Percentiles rank a stretch among this genome's conserved stretches.
Evolutionary conservation across 2,888 invertebrate species (phyloP).

Genomic region (Panzeria rudis): DNA sequence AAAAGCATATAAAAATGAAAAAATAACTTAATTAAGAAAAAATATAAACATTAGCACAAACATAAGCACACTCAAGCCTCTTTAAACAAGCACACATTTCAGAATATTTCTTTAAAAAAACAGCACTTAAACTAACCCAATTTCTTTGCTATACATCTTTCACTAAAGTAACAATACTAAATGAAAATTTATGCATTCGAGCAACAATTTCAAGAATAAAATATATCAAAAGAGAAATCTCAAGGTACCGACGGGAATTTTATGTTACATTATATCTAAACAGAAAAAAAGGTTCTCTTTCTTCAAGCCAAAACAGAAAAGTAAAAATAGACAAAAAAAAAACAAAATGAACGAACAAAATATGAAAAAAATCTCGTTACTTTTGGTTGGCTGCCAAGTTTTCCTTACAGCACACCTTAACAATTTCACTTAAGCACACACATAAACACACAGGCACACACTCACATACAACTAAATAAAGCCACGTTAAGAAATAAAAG

Average conservation of each 20-base stretch:
- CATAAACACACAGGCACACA: slow-evolving; percentile 51
- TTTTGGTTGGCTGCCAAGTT: slow-evolving; percentile 83
- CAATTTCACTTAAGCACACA: slow-evolving; percentile 67
- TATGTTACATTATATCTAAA: slow-evolving; percentile 66
- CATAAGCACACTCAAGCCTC: neutral
- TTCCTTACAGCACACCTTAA: slow-evolving; percentile 80
- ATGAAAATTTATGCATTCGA: slow-evolving; percentile 16
- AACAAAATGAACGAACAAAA: slow-evolving; percentile 67
- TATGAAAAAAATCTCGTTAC: slow-evolving; percentile 76
- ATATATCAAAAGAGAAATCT: slow-evolving; percentile 61
- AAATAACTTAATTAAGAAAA: slow-evolving; percentile 31
- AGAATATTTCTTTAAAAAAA: neutral
- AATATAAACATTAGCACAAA: neutral
- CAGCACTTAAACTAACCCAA: neutral
- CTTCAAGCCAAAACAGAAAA: slow-evolving; percentile 44
- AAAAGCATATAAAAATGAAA: neutral
- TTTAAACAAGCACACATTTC: neutral
- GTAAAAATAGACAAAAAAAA: slow-evolving; percentile 40
- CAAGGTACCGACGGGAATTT: slow-evolving; percentile 78
- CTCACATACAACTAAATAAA: slow-evolving; percentile 54
- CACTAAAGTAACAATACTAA: slow-evolving; percentile 42
- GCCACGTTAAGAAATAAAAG: slow-evolving; percentile 19
- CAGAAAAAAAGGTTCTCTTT: slow-evolving; percentile 65
- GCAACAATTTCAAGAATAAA: slow-evolving; percentile 13
- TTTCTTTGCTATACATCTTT: slow-evolving; percentile 1